A percentile compares a stretch with the other conserved stretches of the same genome.
phyloP scores from a whole-genome alignment of 1,140 invertebrate genomes.

The Hyposmocoma kahamanoa region DNA sequence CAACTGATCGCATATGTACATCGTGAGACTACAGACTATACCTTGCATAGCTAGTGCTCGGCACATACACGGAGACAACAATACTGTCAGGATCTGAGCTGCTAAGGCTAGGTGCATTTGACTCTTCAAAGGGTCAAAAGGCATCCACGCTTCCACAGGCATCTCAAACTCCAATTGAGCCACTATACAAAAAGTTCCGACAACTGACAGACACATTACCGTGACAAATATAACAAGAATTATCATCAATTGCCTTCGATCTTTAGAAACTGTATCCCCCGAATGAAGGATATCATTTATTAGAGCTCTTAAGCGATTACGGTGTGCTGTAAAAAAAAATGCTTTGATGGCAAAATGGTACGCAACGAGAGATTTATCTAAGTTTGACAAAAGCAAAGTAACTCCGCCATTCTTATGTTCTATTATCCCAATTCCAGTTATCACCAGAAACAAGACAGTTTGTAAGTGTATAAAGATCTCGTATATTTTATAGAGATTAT shows the following conservation, averaged over 20 bases:
- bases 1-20: slow-evolving; percentile 59
- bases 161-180: slow-evolving; percentile 40
- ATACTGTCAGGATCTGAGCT: slow-evolving; percentile 31
- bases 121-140: slow-evolving; percentile 43
- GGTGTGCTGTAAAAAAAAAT: slow-evolving; percentile 35
- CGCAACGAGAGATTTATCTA: slow-evolving; percentile 42
- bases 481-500: slow-evolving; percentile 35
- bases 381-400: slow-evolving; percentile 30
- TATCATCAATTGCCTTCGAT: slow-evolving; percentile 36
- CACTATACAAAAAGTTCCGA: slow-evolving; percentile 29
- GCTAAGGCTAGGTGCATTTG: slow-evolving; percentile 31
- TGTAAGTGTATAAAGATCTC: slow-evolving; percentile 30
- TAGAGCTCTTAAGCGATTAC: slow-evolving; percentile 27
- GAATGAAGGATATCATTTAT: slow-evolving; percentile 40
- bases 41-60: slow-evolving; percentile 49
- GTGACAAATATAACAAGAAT: slow-evolving; percentile 32
- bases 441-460: slow-evolving; percentile 30
- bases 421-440: slow-evolving; percentile 43
- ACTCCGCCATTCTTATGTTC: slow-evolving; percentile 27
- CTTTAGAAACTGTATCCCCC: slow-evolving; percentile 34
- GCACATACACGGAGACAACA: slow-evolving; percentile 30
- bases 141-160: slow-evolving; percentile 49
- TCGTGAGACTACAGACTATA: slow-evolving; percentile 44
- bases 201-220: slow-evolving; percentile 19
- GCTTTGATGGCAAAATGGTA: slow-evolving; percentile 49